These are phyloP conservation scores for Chrysemys picta DNA, from an alignment of 2,113 vertebrate species.

Conservation along the genomic window DNA sequence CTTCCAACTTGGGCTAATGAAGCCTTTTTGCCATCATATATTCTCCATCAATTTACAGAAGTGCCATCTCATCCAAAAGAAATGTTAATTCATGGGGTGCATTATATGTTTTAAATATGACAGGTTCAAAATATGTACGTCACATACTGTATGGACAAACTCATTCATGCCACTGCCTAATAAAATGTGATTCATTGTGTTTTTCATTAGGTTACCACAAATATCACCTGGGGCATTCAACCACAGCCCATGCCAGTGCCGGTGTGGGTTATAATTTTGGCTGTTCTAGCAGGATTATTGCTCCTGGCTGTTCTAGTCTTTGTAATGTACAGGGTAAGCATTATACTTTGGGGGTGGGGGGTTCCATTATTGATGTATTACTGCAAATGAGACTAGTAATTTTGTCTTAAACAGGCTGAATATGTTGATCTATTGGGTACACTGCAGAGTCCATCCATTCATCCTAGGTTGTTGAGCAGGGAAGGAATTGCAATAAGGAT, in stretches of 20 bases:
- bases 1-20: background rate
- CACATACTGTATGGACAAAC: background rate
- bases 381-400: background rate
- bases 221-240: constrained; percentile 91
- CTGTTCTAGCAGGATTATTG: constrained; percentile 92
- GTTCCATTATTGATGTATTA: background rate
- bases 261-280: constrained; percentile 94
- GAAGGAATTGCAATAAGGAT: background rate
- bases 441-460: background rate
- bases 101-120: background rate
- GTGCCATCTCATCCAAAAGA: background rate
- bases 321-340: constrained; percentile 95
- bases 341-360: background rate
- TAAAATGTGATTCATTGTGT: background rate
- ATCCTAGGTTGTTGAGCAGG: background rate
- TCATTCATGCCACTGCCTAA: background rate
- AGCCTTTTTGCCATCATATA: background rate
- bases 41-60: background rate
- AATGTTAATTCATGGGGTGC: background rate
- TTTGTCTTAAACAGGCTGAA: background rate
- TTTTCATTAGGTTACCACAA: constrained; percentile 85
- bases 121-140: background rate
- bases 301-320: constrained; percentile 94
- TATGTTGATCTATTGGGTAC: background rate
- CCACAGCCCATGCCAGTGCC: constrained; percentile 86